Evolutionary conservation across 1,140 invertebrate genomes (phyloP).

Genomic region (Stegodyphus dumicola): DNA sequence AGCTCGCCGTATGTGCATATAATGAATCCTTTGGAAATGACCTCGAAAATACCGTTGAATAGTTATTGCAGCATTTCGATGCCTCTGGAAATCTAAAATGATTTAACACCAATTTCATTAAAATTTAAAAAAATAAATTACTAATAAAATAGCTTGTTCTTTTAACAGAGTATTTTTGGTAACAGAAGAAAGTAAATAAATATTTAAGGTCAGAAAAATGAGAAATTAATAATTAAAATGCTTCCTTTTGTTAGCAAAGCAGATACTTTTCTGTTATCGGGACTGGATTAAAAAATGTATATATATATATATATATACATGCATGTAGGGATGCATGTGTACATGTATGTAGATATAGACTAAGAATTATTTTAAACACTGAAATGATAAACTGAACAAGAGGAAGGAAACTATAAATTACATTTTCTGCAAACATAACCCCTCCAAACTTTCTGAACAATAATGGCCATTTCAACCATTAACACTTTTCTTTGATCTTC

Average conservation of each 20-base stretch:
- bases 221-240: background rate
- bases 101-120: no score
- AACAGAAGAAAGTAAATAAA: no score
- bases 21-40: slow-evolving; percentile 85
- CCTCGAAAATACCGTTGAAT: slow-evolving; percentile 89
- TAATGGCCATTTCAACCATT: slow-evolving; percentile 77
- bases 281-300: no score
- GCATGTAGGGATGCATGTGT: no score
- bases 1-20: slow-evolving; percentile 84
- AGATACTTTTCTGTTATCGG: no score
- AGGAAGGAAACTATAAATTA: slow-evolving; percentile 63
- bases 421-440: slow-evolving; percentile 75
- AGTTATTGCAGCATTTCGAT: slow-evolving; percentile 78
- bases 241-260: no score
- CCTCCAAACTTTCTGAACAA: slow-evolving; percentile 84
- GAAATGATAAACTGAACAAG: background rate
- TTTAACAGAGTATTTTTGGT: no score
- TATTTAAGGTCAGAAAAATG: background rate
- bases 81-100: slow-evolving; percentile 76
- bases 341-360: no score
- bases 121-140: no score
- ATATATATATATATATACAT: no score
- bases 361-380: background rate
- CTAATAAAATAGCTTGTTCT: no score
- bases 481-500: slow-evolving; percentile 82